Percentiles rank a stretch among this genome's conserved stretches.
Conservation (phyloP, 1,140 invertebrate genomes). For the Branchinecta lindahli region DNA sequence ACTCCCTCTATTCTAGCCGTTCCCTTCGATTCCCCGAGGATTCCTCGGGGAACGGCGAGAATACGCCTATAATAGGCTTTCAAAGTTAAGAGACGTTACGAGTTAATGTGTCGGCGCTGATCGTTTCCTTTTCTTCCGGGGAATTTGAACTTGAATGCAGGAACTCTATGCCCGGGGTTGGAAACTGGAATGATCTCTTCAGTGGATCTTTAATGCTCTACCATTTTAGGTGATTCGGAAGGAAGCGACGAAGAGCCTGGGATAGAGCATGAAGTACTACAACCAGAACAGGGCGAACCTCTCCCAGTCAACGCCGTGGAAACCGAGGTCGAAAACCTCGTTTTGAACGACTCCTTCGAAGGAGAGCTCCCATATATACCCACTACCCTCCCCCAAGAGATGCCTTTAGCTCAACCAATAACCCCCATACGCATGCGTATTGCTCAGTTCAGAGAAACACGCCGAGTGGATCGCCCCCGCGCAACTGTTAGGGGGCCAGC, state of each 20-base stretch:
- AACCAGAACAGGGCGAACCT: constrained; percentile 10
- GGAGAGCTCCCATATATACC: constrained; percentile 72
- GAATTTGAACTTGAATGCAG: no score
- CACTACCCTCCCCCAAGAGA: constrained; percentile 63
- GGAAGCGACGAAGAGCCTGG: not conserved
- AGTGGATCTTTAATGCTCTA: no score
- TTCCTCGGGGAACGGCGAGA: no score
- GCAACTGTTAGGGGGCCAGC: constrained; percentile 61
- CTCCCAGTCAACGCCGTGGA: not conserved
- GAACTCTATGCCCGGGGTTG: no score
- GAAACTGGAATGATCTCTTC: no score
- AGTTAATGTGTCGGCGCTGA: no score
- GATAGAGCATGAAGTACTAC: not conserved
- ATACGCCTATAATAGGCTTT: no score
- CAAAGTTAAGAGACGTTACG: no score
- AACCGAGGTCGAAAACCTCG: constrained; percentile 33
- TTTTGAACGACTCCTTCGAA: constrained; percentile 61
- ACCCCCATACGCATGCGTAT: constrained; percentile 59
- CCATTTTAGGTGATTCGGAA: not conserved
- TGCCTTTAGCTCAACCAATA: constrained; percentile 59
- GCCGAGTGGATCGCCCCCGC: constrained; percentile 69
- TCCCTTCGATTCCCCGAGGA: no score
- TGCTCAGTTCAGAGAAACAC: constrained; percentile 53
- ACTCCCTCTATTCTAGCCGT: no score
- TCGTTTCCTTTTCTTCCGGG: no score